Percentiles rank a stretch among this genome's conserved stretches.
Conservation (phyloP, 1,140 invertebrate genomes). For the Drepana arcuata region DNA sequence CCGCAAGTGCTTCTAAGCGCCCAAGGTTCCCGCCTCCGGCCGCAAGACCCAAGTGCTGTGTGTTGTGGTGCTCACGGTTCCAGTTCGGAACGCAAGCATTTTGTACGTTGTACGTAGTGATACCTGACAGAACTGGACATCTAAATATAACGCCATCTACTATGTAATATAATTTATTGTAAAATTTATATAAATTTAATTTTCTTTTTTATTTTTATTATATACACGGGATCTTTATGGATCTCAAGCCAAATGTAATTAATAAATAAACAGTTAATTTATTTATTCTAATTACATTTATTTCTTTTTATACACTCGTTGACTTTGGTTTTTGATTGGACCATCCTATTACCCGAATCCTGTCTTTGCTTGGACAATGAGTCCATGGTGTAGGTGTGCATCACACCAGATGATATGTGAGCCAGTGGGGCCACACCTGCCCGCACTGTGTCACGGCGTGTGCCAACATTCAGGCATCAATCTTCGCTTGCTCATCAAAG, state of each 20-base stretch:
- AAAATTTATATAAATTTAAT: slow-evolving; percentile 72
- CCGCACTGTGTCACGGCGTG: slow-evolving; percentile 34
- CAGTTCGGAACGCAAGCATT: slow-evolving; percentile 53
- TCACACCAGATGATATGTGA: slow-evolving; percentile 12
- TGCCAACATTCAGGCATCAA: slow-evolving; percentile 19
- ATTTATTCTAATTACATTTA: slow-evolving; percentile 71
- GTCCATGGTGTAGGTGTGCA: slow-evolving; percentile 15
- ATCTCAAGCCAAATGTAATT: slow-evolving; percentile 70
- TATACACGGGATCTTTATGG: slow-evolving; percentile 68
- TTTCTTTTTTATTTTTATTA: slow-evolving; percentile 70
- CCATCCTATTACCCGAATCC: slow-evolving; percentile 9
- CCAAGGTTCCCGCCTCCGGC: slow-evolving; percentile 14
- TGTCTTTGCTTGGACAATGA: too few relatives aligned
- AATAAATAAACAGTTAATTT: slow-evolving; percentile 72
- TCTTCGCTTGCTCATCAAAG: slow-evolving; percentile 11
- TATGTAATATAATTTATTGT: slow-evolving; percentile 70
- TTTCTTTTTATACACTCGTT: slow-evolving; percentile 68
- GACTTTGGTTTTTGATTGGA: slow-evolving; percentile 55
- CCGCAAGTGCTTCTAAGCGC: slow-evolving; percentile 93
- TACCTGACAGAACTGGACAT: slow-evolving; percentile 70
- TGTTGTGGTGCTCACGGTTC: slow-evolving; percentile 48
- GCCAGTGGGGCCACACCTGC: slow-evolving; percentile 19
- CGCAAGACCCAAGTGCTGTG: slow-evolving; percentile 48
- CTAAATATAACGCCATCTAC: slow-evolving; percentile 67
- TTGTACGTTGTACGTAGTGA: slow-evolving; percentile 69